These are phyloP conservation scores for Dryas iulia DNA, from an alignment of 1,140 invertebrate genomes.

Conservation along the genomic window DNA sequence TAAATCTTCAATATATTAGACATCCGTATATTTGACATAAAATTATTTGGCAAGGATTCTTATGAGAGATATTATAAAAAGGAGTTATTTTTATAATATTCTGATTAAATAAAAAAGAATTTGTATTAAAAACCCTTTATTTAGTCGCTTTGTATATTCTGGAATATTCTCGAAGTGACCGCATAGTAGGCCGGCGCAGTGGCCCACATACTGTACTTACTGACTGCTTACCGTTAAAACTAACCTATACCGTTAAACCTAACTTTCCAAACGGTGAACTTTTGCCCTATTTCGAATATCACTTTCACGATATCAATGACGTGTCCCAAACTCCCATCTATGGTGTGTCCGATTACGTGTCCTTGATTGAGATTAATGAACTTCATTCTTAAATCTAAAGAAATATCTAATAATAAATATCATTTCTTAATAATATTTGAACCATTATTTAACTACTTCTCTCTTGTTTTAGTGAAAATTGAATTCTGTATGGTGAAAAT, in stretches of 20 bases:
- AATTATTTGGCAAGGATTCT: not conserved
- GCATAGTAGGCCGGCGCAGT: slow-evolving; percentile 47
- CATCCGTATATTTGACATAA: not conserved
- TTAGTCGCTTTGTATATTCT: not conserved
- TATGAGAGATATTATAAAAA: not conserved
- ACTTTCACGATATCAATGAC: slow-evolving; percentile 46
- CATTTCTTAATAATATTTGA: not conserved
- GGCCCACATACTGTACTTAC: slow-evolving; percentile 53
- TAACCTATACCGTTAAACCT: slow-evolving; percentile 35
- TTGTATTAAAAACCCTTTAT: not conserved
- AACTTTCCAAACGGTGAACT: slow-evolving; percentile 13
- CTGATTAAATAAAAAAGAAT: not conserved
- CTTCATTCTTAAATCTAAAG: slow-evolving; percentile 5
- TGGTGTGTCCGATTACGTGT: slow-evolving; percentile 49
- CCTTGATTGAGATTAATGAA: slow-evolving; percentile 44
- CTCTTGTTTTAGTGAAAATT: slow-evolving; percentile 25
- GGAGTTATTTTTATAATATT: not conserved
- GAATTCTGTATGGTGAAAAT: slow-evolving; percentile 59
- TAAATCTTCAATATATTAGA: not conserved
- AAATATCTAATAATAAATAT: not conserved
- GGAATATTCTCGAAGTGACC: slow-evolving; percentile 59
- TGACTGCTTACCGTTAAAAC: slow-evolving; percentile 24
- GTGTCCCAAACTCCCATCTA: slow-evolving; percentile 42
- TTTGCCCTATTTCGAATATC: slow-evolving; percentile 11
- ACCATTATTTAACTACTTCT: not conserved